Base-by-base conservation (phyloP, 2,113 vertebrate species). In the Pterocles gutturalis region DNA sequence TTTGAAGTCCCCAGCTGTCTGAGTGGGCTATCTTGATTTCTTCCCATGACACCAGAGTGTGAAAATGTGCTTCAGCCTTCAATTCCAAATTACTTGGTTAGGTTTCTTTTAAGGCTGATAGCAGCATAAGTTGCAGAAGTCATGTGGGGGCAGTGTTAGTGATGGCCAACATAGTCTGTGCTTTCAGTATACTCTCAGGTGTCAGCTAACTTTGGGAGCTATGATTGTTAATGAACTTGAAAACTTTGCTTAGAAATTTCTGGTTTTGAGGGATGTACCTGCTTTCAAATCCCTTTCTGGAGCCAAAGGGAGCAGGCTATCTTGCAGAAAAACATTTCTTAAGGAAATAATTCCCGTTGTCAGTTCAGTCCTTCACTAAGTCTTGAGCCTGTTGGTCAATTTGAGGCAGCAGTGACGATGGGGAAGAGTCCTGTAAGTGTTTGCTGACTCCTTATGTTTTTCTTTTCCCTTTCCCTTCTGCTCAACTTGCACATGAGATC, bases 341-440 rank as follows among this genome's bases (percentile, higher is more conserved):
- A 62, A 87, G 43, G 53, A 73, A 70, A 18, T 41, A 28, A 67
- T 60, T 78, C 29, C 38, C 8, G 13, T 7, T 62, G 9, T 80
- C 36, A 51, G 48, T 33, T 80, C 36, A 51, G 48, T 33, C 25
- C 7, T 87, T 73, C 28, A 11, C 16, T 49, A 33, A 69, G 22
- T n/a, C 13, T 80, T 61, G 57, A 64, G 72, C 9, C 14, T 25
- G 6, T 62, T 79, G 0, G 0, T 79, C 36, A 51, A 1, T 79
- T 88, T 48, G 79, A 73, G 66, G 29, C 3, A 7, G 13, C 26
- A 28, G 0, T 24, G 61, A 45, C 0, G 0, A 36, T 34, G 7
- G 13, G 26, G 3, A 85, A 5, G 82, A 38, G 29, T 85, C 49
- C 19, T 48, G 38, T 33, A 62, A 85, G 38, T 67, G 4, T 72